These are phyloP conservation scores for Meleagris gallopavo DNA, from an alignment of 2,113 vertebrate genomes.

Conservation along the genomic window DNA sequence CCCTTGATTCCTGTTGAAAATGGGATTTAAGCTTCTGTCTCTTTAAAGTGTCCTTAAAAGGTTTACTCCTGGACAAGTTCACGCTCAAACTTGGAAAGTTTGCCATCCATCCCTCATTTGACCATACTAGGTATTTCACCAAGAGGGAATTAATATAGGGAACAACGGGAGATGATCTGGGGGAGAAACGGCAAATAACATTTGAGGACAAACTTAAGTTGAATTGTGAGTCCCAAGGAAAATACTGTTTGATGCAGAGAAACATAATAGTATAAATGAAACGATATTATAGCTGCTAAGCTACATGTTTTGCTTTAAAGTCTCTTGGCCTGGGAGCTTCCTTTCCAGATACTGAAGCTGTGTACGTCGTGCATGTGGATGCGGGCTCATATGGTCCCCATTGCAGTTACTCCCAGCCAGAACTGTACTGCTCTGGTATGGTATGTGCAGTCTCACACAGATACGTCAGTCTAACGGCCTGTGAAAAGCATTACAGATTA, in stretches of 20 bases:
- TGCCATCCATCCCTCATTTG: not conserved
- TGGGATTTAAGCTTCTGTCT: not conserved
- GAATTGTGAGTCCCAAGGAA: not conserved
- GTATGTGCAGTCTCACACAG: not conserved
- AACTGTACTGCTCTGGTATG: not conserved
- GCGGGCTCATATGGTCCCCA: not conserved
- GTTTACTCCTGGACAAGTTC: slow-evolving; percentile 29
- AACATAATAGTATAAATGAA: not conserved
- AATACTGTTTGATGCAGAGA: not conserved
- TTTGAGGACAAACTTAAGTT: not conserved
- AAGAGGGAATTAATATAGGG: not conserved
- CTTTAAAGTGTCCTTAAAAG: slow-evolving; percentile 27
- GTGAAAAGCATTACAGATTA: not conserved
- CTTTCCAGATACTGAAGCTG: not conserved
- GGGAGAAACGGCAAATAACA: not conserved
- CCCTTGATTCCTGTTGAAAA: not conserved
- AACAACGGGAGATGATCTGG: slow-evolving; percentile 14
- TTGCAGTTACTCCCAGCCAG: not conserved
- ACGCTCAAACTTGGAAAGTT: slow-evolving; percentile 3
- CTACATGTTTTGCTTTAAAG: not conserved
- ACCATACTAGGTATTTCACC: slow-evolving; percentile 38
- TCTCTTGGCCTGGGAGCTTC: not conserved
- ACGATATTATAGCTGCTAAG: not conserved
- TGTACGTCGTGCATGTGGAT: not conserved
- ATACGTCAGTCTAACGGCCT: not conserved